Conservation (phyloP, 1,140 invertebrate genomes). For the Cotesia glomerata region DNA sequence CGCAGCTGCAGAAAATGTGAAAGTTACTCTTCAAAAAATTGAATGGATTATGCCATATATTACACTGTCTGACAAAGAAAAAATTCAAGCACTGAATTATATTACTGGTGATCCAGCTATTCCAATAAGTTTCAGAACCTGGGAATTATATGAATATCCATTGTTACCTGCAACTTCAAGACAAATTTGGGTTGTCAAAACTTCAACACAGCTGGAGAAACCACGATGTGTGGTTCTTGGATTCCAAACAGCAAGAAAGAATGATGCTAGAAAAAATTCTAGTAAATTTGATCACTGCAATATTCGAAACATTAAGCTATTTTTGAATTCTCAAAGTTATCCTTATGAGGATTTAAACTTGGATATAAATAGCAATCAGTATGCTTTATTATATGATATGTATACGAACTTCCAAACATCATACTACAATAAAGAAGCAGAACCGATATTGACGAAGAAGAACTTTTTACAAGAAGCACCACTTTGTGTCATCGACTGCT, state of each 20-base stretch:
- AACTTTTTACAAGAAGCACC: too few species aligned
- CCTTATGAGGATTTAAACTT: conserved; percentile 46
- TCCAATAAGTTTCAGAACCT: conserved; percentile 45
- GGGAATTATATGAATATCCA: conserved; percentile 55
- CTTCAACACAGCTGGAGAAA: conserved; percentile 40
- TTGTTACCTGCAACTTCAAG: conserved; percentile 40
- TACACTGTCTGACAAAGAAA: conserved; percentile 31
- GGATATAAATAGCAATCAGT: conserved; percentile 41
- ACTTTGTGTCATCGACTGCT: too few species aligned
- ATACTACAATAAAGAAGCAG: conserved; percentile 45
- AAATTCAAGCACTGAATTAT: conserved; percentile 36
- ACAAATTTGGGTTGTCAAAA: conserved; percentile 42
- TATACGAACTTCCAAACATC: conserved; percentile 42
- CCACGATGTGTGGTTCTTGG: conserved; percentile 40
- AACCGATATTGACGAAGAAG: too few species aligned
- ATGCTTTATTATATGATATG: conserved; percentile 43
- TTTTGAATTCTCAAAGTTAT: conserved; percentile 48
- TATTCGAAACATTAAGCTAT: conserved; percentile 42
- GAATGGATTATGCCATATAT: conserved; percentile 40
- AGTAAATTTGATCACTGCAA: conserved; percentile 41
- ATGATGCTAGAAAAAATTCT: conserved; percentile 14
- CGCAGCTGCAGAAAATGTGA: too few species aligned
- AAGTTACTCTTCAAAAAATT: too few species aligned
- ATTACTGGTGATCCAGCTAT: conserved; percentile 39
- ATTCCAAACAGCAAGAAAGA: too few species aligned